phyloP scores from a whole-genome alignment of 1,140 invertebrate genomes.

The Drosophila jambulina region DNA sequence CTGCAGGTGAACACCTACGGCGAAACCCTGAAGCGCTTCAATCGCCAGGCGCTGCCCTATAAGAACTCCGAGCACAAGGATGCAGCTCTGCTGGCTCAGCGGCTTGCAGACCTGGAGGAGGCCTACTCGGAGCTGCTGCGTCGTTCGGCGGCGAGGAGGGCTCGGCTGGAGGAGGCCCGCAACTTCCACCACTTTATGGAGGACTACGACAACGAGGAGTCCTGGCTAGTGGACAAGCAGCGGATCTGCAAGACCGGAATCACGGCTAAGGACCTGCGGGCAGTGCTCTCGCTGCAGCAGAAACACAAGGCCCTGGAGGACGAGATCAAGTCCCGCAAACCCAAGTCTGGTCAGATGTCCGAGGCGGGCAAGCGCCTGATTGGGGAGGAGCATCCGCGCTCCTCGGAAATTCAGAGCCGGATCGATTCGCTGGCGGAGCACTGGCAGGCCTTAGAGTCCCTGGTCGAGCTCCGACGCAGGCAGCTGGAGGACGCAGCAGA shows the following conservation, averaged over 20 bases:
- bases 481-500: constrained; percentile 97
- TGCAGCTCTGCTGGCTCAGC: constrained; percentile 88
- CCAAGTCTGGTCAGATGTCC: constrained; percentile 92
- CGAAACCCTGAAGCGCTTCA: constrained; percentile 92
- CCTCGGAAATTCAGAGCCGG: constrained; percentile 91
- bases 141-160: constrained; percentile 89
- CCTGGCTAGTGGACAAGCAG: constrained; percentile 97
- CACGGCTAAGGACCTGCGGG: constrained; percentile 96
- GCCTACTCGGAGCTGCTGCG: constrained; percentile 90
- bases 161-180: constrained; percentile 94
- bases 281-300: constrained; percentile 95
- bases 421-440: constrained; percentile 93
- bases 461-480: constrained; percentile 93
- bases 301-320: constrained; percentile 97
- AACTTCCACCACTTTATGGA: constrained; percentile 98
- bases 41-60: constrained; percentile 88
- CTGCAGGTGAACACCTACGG: constrained; percentile 94
- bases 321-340: constrained; percentile 95
- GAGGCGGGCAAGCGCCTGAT: constrained; percentile 91
- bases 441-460: constrained; percentile 93
- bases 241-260: constrained; percentile 95
- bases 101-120: constrained; percentile 90
- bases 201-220: constrained; percentile 97
- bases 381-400: constrained; percentile 90
- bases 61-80: constrained; percentile 87